Percentiles rank a stretch among this genome's conserved stretches.
Conservation (phyloP, 30 jellyfish, hydroid and myxozoan species). For the Aurelia aurita complex sp. Pacific region DNA sequence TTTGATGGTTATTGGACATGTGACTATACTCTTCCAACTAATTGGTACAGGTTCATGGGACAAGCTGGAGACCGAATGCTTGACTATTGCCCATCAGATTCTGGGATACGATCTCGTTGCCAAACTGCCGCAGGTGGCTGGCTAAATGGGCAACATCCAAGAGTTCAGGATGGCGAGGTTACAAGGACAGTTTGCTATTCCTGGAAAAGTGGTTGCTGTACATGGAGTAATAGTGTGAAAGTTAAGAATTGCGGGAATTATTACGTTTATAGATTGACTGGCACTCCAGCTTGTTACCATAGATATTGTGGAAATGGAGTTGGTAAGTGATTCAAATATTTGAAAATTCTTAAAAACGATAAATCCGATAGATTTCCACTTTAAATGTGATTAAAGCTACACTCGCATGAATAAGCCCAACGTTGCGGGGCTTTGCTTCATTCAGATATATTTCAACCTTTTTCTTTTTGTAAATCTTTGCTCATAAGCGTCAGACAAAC, state of each 20-base stretch:
- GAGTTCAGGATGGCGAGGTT: conserved; percentile 8
- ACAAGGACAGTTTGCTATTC: conserved; percentile 19
- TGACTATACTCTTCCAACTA: neutral
- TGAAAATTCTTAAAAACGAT: too few species aligned
- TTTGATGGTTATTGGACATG: too few species aligned
- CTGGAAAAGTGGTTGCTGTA: neutral
- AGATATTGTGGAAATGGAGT: conserved; percentile 30
- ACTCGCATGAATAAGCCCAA: too few species aligned
- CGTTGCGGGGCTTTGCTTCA: too few species aligned
- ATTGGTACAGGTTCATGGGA: conserved; percentile 43
- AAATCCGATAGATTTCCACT: too few species aligned
- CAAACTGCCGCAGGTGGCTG: neutral
- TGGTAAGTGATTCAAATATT: too few species aligned
- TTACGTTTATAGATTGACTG: conserved; percentile 9
- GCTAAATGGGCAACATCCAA: conserved; percentile 12
- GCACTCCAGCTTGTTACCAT: neutral
- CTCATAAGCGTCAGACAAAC: too few species aligned
- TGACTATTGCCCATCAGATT: neutral
- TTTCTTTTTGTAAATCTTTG: too few species aligned
- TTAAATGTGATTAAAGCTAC: too few species aligned
- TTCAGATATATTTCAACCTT: too few species aligned
- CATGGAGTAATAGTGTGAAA: neutral
- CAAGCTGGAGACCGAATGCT: conserved; percentile 25
- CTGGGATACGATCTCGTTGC: neutral
- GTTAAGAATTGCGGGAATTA: conserved; percentile 24